Evolutionary conservation across 2,888 invertebrate genomes (phyloP).

Genomic region (Drosophila quinaria): DNA sequence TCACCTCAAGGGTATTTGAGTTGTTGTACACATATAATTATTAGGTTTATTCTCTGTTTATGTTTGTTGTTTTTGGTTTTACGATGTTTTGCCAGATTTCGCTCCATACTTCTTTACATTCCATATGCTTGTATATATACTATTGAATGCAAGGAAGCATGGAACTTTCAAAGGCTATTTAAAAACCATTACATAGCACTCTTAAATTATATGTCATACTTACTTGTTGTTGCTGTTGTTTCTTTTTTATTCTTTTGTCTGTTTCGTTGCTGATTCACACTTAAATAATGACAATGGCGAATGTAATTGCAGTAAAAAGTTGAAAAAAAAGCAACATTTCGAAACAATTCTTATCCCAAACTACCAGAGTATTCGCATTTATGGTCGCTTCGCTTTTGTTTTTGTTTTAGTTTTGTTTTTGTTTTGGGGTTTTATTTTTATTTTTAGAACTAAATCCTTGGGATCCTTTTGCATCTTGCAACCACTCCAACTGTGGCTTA

Average conservation of each 20-base stretch:
- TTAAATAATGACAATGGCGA: conserved; percentile 61
- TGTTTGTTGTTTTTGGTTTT: not conserved
- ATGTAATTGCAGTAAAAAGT: conserved; percentile 62
- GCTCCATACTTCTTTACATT: conserved; percentile 87
- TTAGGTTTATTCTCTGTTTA: not conserved
- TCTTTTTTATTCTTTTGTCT: conserved; percentile 6
- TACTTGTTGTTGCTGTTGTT: conserved; percentile 22
- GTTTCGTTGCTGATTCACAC: conserved; percentile 45
- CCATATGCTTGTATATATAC: conserved; percentile 86
- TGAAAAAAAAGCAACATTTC: conserved; percentile 66
- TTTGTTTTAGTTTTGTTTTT: conserved; percentile 30
- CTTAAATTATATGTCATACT: conserved; percentile 24
- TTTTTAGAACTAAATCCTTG: conserved; percentile 67
- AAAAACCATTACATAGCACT: conserved; percentile 32
- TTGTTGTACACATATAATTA: not conserved
- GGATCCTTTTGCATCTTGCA: conserved; percentile 72
- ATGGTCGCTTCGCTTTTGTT: conserved; percentile 16
- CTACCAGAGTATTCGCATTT: conserved; percentile 39
- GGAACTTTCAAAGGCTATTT: conserved; percentile 85
- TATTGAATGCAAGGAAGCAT: conserved; percentile 87
- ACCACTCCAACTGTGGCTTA: conserved; percentile 67
- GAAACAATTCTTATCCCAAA: conserved; percentile 48
- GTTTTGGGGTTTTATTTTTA: conserved; percentile 1
- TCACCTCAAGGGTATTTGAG: too few species aligned
- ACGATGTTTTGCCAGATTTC: conserved; percentile 83